Conservation (phyloP, 2,888 invertebrate genomes). For the Drosophila fulvimacula region DNA sequence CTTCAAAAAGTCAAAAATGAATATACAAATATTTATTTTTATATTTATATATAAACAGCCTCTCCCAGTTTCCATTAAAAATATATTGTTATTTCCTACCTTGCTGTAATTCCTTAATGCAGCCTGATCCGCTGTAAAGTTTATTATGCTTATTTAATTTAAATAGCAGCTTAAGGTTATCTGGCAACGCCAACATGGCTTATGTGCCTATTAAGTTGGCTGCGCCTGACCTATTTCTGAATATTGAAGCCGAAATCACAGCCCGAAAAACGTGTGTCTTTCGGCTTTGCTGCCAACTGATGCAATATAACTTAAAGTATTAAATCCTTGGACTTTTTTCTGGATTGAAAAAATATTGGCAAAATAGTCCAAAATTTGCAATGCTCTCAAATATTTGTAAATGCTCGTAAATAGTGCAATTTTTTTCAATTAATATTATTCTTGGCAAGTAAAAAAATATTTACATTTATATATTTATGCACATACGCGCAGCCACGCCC, state of each 20-base stretch:
- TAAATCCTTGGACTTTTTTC: neutral
- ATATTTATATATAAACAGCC: neutral
- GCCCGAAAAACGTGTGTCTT: neutral
- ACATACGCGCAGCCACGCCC: constrained; percentile 29
- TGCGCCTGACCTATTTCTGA: constrained; percentile 2
- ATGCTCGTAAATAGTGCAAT: constrained; percentile 32
- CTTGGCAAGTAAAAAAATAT: constrained; percentile 19
- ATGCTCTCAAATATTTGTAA: constrained; percentile 45
- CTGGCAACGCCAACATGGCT: constrained; percentile 22
- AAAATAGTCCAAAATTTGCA: constrained; percentile 22
- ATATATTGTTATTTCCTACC: neutral
- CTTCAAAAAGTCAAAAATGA: neutral
- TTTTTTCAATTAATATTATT: constrained; percentile 34
- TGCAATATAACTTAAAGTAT: neutral
- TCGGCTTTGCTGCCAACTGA: neutral
- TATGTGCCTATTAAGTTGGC: constrained; percentile 21
- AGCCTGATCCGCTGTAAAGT: constrained; percentile 3
- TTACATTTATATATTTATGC: constrained; percentile 9
- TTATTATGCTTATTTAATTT: constrained; percentile 1
- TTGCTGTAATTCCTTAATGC: neutral
- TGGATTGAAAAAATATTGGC: neutral
- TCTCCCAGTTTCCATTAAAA: neutral
- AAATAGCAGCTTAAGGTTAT: constrained; percentile 4
- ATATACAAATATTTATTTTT: neutral
- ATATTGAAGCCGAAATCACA: neutral